These are phyloP conservation scores for Drosophila mimetica DNA, from an alignment of 2,888 invertebrate genomes.

Conservation along the genomic window DNA sequence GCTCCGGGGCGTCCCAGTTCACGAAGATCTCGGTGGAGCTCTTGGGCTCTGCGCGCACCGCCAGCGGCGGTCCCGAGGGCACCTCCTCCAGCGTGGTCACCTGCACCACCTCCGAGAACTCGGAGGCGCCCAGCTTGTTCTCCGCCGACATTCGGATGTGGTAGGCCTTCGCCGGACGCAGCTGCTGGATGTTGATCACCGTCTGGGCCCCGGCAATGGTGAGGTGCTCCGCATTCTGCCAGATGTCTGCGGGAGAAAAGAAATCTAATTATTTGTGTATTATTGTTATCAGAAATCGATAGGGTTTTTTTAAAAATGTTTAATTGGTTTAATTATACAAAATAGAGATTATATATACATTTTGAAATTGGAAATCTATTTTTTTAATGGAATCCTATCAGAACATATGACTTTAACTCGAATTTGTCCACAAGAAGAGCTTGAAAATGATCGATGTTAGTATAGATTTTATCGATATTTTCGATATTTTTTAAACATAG, in stretches of 20 bases:
- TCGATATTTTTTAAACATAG: too few species aligned
- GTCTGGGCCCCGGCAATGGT: conserved; percentile 93
- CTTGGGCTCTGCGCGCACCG: conserved; percentile 92
- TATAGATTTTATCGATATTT: too few species aligned
- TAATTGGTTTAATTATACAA: too few species aligned
- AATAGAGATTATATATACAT: too few species aligned
- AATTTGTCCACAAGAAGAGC: too few species aligned
- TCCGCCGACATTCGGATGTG: conserved; percentile 95
- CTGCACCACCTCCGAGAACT: conserved; percentile 93
- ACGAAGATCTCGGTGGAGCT: conserved; percentile 93
- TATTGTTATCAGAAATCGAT: background rate
- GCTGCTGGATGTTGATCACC: conserved; percentile 91
- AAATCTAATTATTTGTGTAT: conserved; percentile 2
- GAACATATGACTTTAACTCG: too few species aligned
- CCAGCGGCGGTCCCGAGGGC: conserved; percentile 92
- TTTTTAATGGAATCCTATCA: too few species aligned
- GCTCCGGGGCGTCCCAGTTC: conserved; percentile 94
- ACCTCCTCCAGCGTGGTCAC: conserved; percentile 94
- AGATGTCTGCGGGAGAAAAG: conserved; percentile 86
- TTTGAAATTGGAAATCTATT: too few species aligned
- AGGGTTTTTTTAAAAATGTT: background rate
- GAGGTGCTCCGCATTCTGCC: conserved; percentile 93
- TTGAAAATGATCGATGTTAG: too few species aligned
- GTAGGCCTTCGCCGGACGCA: conserved; percentile 94
- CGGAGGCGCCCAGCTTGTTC: conserved; percentile 94